Evolutionary conservation across 2,888 invertebrate genomes (phyloP).

Genomic region (Liopterus haemorrhoidalis): DNA sequence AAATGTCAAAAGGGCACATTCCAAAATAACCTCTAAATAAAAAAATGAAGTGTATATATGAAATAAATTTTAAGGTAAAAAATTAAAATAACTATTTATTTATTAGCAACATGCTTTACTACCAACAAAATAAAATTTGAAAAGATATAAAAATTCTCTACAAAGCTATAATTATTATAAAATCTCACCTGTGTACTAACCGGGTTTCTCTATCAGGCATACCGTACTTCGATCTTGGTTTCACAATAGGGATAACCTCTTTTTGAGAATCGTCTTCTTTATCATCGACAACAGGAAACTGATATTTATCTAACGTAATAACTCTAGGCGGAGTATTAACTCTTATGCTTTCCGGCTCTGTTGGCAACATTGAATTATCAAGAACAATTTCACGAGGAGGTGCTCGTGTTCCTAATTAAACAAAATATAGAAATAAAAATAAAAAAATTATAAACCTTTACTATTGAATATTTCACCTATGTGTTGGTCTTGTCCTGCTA

Average conservation of each 20-base stretch:
- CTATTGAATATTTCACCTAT: conserved; percentile 45
- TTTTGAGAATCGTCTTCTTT: conserved; percentile 50
- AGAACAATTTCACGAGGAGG: conserved; percentile 81
- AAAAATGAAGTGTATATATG: no score
- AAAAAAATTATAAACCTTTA: conserved; percentile 5
- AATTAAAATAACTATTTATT: no score
- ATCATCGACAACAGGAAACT: conserved; percentile 62
- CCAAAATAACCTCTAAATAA: no score
- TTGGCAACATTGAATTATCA: conserved; percentile 72
- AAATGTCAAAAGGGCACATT: no score
- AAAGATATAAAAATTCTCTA: no score
- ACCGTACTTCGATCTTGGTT: conserved; percentile 36
- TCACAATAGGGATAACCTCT: conserved; percentile 36
- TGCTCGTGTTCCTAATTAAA: conserved; percentile 64
- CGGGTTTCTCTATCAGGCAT: conserved; percentile 35
- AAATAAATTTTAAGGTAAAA: no score
- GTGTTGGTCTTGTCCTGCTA: conserved; percentile 73
- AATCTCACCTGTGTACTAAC: conserved; percentile 23
- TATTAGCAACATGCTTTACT: no score
- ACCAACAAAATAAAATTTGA: no score
- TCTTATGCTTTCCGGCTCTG: conserved; percentile 66
- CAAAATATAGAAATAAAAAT: conserved; percentile 23
- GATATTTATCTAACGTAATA: conserved; percentile 79
- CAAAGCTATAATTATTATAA: no score
- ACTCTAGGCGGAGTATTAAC: conserved; percentile 86